Conservation (phyloP, 2,888 invertebrate genomes). For the Tricholauxania praeusta region DNA sequence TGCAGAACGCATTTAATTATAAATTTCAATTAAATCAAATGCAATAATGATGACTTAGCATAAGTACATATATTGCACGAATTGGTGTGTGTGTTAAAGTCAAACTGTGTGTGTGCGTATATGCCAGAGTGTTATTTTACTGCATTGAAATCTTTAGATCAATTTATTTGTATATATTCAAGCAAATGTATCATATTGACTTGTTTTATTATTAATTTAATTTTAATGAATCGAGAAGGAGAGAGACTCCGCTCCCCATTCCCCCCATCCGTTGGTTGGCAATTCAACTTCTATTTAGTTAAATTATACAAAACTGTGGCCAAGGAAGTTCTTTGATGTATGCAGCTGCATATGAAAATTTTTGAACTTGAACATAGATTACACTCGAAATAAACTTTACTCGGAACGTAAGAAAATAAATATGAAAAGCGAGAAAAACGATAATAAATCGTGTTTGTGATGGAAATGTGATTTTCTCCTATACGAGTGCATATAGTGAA, state of each 20-base stretch:
- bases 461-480: too few relatives aligned
- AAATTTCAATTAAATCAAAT: slow-evolving; percentile 11
- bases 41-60: slow-evolving; percentile 4
- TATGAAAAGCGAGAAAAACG: too few relatives aligned
- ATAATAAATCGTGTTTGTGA: too few relatives aligned
- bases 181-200: neutral
- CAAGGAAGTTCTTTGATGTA: neutral
- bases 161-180: neutral
- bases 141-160: neutral
- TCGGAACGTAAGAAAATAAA: too few relatives aligned
- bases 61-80: neutral
- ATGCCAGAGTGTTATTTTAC: neutral
- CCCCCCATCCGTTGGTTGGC: too few relatives aligned
- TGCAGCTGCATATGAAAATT: slow-evolving; percentile 2
- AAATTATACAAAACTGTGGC: too few relatives aligned
- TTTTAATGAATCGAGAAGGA: neutral
- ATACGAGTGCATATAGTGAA: too few relatives aligned
- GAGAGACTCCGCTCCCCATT: neutral
- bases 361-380: neutral
- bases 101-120: neutral
- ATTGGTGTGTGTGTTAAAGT: neutral
- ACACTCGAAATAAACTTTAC: neutral
- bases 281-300: too few relatives aligned
- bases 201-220: neutral
- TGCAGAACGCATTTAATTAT: neutral